Percentiles rank a stretch among this genome's conserved stretches.
phyloP scores from a whole-genome alignment of 2,888 invertebrate genomes.

The Agonopterix alstromeriana region DNA sequence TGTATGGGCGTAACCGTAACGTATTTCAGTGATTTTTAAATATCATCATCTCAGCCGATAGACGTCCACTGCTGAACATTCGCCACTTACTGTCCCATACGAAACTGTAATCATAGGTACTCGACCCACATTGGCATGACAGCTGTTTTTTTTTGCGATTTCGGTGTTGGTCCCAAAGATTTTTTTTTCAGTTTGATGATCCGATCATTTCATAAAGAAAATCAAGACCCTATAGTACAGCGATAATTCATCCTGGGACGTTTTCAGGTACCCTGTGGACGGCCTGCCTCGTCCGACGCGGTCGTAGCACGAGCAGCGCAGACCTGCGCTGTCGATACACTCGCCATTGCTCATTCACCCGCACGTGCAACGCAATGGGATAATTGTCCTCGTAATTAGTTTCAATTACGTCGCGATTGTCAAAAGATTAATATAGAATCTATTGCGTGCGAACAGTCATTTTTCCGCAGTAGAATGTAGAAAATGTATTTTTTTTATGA shows the following conservation, averaged over 20 bases:
- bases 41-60: too few relatives aligned
- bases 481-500: conserved; percentile 44
- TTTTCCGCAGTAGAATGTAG: conserved; percentile 61
- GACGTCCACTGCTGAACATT: too few relatives aligned
- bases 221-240: too few relatives aligned
- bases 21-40: too few relatives aligned
- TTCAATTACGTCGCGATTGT: conserved; percentile 60
- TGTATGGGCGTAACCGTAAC: too few relatives aligned
- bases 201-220: too few relatives aligned
- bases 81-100: too few relatives aligned
- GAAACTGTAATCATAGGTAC: too few relatives aligned
- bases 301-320: not conserved
- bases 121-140: too few relatives aligned
- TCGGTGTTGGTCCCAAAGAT: too few relatives aligned
- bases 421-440: conserved; percentile 69
- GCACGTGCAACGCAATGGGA: conserved; percentile 29
- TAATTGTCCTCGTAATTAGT: conserved; percentile 54
- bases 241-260: not conserved
- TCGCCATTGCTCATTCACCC: conserved; percentile 22
- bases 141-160: too few relatives aligned
- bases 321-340: conserved; percentile 7
- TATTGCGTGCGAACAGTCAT: conserved; percentile 65
- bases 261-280: not conserved
- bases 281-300: not conserved
- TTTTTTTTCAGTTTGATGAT: too few relatives aligned